phyloP scores from a whole-genome alignment of 2,113 vertebrate genomes.

The Gasterosteus aculeatus region DNA sequence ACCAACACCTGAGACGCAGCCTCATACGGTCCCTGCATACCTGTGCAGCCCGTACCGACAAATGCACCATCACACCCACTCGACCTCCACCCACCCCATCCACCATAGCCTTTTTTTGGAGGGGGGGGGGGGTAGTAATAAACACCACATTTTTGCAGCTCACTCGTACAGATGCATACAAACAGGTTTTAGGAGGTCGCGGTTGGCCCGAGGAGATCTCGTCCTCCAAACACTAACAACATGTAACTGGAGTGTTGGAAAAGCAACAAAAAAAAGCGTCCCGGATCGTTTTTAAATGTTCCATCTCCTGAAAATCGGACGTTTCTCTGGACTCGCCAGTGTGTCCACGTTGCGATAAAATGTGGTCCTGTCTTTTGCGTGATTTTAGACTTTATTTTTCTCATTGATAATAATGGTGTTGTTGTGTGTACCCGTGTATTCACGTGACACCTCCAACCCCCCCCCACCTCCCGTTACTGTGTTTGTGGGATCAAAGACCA shows the following conservation, averaged over 20 bases:
- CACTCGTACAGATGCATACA: neutral
- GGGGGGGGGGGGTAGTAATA: neutral
- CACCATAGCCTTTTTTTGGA: neutral
- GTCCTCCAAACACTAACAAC: neutral
- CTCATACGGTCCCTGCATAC: slow-evolving; percentile 39
- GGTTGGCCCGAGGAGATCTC: neutral
- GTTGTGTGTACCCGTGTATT: slow-evolving; percentile 15
- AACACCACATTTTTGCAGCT: neutral
- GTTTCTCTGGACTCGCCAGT: neutral
- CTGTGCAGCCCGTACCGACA: slow-evolving; percentile 40
- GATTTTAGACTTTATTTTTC: slow-evolving; percentile 16
- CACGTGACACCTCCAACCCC: slow-evolving; percentile 24
- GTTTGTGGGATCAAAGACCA: slow-evolving; percentile 52
- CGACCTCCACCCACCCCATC: neutral
- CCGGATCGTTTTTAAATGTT: neutral
- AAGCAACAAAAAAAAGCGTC: neutral
- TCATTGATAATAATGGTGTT: slow-evolving; percentile 9
- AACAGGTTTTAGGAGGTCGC: slow-evolving; percentile 20
- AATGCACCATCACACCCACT: slow-evolving; percentile 25
- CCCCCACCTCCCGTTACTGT: slow-evolving; percentile 21
- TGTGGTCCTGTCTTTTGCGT: slow-evolving; percentile 6
- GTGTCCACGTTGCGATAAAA: neutral
- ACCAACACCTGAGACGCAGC: slow-evolving; percentile 63
- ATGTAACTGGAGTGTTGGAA: neutral
- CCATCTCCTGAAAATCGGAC: neutral